Conservation (phyloP, 2,113 vertebrate species). For the Centropus bengalensis region DNA sequence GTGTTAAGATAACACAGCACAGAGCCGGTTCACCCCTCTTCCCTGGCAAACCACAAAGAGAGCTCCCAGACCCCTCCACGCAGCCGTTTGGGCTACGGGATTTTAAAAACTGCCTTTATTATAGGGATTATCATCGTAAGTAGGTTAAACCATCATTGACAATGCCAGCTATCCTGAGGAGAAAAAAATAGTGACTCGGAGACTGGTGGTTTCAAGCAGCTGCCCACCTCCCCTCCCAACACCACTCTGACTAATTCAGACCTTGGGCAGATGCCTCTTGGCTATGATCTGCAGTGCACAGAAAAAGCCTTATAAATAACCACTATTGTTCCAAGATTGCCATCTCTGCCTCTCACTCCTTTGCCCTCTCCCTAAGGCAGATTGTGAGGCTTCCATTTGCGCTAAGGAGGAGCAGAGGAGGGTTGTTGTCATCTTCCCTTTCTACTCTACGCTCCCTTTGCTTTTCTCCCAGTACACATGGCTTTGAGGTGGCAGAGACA, state of each 20-base stretch:
- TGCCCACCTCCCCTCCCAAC: conserved; percentile 20
- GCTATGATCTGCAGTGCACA: neutral
- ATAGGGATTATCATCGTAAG: conserved; percentile 42
- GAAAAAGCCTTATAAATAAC: conserved; percentile 40
- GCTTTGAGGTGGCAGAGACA: neutral
- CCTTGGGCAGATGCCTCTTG: conserved; percentile 43
- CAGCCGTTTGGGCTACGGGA: neutral
- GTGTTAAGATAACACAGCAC: neutral
- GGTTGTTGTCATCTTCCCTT: neutral
- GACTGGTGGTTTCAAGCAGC: conserved; percentile 1
- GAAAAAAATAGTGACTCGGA: conserved; percentile 2
- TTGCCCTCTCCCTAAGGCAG: neutral
- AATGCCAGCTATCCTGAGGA: conserved; percentile 48
- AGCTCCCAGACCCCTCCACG: neutral
- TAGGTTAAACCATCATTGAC: conserved; percentile 65
- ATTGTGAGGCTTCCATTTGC: neutral
- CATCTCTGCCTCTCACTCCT: neutral
- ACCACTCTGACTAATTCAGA: conserved; percentile 40
- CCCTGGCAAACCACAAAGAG: neutral
- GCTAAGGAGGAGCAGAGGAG: neutral
- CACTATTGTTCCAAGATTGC: conserved; percentile 1
- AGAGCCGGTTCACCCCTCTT: neutral
- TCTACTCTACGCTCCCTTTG: neutral
- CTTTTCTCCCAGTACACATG: fast-evolving
- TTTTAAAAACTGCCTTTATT: conserved; percentile 47